Evolutionary conservation across 2,113 vertebrate genomes (phyloP), one percentile per base, ranked within the genome.

Genomic region (Sylvilagus bachmani): DNA sequence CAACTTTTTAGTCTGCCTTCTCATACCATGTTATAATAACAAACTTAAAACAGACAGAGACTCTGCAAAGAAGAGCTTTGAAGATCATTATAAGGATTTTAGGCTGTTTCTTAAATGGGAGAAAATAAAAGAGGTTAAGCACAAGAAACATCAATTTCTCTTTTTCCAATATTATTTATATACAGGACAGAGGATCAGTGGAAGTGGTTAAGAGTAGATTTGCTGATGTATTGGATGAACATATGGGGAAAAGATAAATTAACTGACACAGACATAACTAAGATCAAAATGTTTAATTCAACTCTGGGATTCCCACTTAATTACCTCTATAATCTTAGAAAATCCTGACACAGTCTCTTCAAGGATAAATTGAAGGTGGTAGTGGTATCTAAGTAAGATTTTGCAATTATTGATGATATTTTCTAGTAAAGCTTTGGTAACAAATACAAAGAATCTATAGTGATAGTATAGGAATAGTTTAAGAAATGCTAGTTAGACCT

Each of bases 121-220:
- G 77, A 2, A 38, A 71, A 75, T 62, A 71, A 71, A 92, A 88
- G 31, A 88, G 84, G 64, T 74, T 67, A 95, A 83, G 14, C 10
- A 33, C 5, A 19, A 51, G 36, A 74, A 67, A 33, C 16, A 88
- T 67, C 29, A 82, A 67, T 24, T 80, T 86, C 2, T 84, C 29
- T 36, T 64, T 89, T 90, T 73, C 55, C 90, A 84, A 61, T 22
- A 38, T 92, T 1, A 66, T 1, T 69, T 70, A 2, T 38, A 4
- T 66, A 19, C 10, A 27, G n/a, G 64, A 22, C 55, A 69, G 11
- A 84, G 8, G 90, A 87, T 92, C 90, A 90, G 24, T 61, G 62
- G n/a, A 61, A 75, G 13, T 4, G 4, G 1, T 83, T 51, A 58
- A 75, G 38, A 61, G 6, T 86, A 7, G 11, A 79, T 93, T 58